These are phyloP conservation scores for Cheilosia grossa DNA, from an alignment of 2,888 invertebrate species.

Conservation along the genomic window DNA sequence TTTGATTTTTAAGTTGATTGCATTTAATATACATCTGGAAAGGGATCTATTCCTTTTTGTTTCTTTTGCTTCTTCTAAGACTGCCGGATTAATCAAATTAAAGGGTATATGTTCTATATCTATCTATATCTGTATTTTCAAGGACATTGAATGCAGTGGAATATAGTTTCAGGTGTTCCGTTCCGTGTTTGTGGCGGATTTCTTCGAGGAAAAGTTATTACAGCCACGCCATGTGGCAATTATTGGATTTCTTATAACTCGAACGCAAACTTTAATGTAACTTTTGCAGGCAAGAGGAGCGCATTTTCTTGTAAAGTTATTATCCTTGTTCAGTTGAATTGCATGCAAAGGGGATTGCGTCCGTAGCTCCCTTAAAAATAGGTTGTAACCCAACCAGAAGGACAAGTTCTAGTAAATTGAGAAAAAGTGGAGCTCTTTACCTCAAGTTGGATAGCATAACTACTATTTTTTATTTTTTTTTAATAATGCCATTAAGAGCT, in stretches of 20 bases:
- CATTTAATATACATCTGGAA: constrained; percentile 39
- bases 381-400: no score
- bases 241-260: constrained; percentile 1
- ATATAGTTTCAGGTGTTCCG: constrained; percentile 11
- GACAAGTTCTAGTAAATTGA: no score
- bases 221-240: constrained; percentile 28
- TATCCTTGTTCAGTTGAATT: neutral
- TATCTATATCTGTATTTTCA: constrained; percentile 31
- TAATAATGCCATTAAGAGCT: no score
- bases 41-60: constrained; percentile 11
- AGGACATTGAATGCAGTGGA: constrained; percentile 41
- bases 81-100: constrained; percentile 59
- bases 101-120: constrained; percentile 14
- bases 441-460: no score
- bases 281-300: neutral
- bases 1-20: constrained; percentile 68
- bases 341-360: neutral
- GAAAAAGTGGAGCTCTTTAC: no score
- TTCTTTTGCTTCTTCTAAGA: constrained; percentile 19
- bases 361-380: no score
- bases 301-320: neutral
- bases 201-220: constrained; percentile 7
- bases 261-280: neutral
- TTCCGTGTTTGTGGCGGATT: constrained; percentile 12
- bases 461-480: no score